A percentile compares a stretch with the other conserved stretches of the same genome.
phyloP scores from a whole-genome alignment of 1,140 invertebrate genomes.

The Drosophila pseudoobscura region DNA sequence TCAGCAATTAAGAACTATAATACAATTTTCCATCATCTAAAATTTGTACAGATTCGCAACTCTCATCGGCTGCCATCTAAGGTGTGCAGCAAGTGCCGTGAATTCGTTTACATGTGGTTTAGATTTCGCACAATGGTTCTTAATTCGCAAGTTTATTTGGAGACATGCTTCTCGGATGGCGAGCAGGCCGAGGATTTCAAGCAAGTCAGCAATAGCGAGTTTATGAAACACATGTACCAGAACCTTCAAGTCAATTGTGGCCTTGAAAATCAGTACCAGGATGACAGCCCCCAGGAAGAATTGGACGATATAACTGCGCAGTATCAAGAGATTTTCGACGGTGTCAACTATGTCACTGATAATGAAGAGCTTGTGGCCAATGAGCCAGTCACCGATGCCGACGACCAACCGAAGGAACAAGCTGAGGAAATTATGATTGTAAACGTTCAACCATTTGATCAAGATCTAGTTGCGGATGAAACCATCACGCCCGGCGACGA shows the following conservation, averaged over 20 bases:
- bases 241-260: constrained; percentile 15
- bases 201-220: constrained; percentile 38
- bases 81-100: constrained; percentile 58
- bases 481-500: constrained; percentile 11
- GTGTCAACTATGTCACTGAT: no score
- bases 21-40: background rate
- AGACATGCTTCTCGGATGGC: constrained; percentile 15
- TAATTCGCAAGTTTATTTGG: constrained; percentile 68
- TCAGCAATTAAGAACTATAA: background rate
- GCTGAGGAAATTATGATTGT: background rate
- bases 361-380: no score
- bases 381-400: no score
- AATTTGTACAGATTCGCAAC: constrained; percentile 37
- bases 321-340: constrained; percentile 2
- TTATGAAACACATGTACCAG: constrained; percentile 52
- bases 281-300: constrained; percentile 12
- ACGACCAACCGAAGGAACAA: no score
- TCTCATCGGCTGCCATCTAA: constrained; percentile 40
- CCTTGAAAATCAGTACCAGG: background rate
- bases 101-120: constrained; percentile 65
- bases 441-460: constrained; percentile 19
- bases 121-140: constrained; percentile 73
- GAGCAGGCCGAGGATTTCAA: constrained; percentile 23
- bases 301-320: constrained; percentile 1
- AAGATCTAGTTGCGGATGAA: constrained; percentile 3